phyloP scores from a whole-genome alignment of 2,113 vertebrate genomes.

The Axis porcinus region DNA sequence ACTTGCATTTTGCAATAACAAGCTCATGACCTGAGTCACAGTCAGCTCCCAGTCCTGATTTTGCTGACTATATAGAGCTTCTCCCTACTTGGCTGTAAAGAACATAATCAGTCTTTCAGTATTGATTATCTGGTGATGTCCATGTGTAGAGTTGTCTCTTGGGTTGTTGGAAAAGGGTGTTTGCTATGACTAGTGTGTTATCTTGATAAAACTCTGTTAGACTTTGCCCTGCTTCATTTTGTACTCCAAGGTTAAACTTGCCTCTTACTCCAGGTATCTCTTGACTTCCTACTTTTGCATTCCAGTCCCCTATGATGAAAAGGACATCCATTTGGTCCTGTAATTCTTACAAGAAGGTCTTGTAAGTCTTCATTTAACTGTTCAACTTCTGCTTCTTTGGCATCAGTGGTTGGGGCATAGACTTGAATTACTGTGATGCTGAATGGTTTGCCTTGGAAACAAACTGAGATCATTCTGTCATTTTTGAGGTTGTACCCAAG shows the following conservation, averaged over 20 bases:
- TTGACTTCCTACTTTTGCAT: not conserved
- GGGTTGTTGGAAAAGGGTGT: not conserved
- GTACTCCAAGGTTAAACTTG: not conserved
- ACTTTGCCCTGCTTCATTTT: not conserved
- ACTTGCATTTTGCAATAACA: not conserved
- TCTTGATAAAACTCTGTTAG: not conserved
- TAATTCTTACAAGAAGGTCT: not conserved
- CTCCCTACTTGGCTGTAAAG: not conserved
- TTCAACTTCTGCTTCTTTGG: not conserved
- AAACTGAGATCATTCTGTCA: not conserved
- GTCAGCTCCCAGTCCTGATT: not conserved
- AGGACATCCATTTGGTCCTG: not conserved
- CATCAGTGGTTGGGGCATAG: not conserved
- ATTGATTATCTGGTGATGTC: not conserved
- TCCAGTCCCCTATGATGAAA: not conserved
- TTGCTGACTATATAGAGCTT: not conserved
- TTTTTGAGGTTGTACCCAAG: not conserved
- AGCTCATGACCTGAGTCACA: not conserved
- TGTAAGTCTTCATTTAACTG: not conserved
- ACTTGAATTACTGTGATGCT: not conserved
- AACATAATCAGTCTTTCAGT: not conserved
- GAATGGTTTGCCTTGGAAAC: not conserved
- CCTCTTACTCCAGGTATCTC: not conserved
- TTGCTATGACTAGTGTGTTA: not conserved
- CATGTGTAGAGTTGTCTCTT: not conserved